These are phyloP conservation scores for Fabriciana adippe DNA, from an alignment of 2,888 invertebrate species.

Conservation along the genomic window DNA sequence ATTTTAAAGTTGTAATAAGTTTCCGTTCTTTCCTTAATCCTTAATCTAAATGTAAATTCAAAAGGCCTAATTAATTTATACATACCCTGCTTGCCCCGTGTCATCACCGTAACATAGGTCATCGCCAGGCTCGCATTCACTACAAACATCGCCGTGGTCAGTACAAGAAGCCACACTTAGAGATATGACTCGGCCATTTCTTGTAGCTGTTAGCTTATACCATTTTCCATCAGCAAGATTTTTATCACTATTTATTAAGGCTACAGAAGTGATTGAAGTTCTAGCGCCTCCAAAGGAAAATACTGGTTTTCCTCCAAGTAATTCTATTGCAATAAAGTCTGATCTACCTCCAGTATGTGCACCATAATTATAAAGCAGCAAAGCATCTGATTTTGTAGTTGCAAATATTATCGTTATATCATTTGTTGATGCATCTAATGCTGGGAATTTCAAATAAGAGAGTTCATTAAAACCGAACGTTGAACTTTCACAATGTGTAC, in stretches of 20 bases:
- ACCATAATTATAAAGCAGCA: constrained; percentile 96
- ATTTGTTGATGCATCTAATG: constrained; percentile 93
- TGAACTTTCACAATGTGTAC: constrained; percentile 94
- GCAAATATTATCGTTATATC: constrained; percentile 95
- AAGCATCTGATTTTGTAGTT: constrained; percentile 91
- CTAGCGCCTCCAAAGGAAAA: constrained; percentile 95
- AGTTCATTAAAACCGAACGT: constrained; percentile 94
- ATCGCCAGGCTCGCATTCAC: constrained; percentile 93
- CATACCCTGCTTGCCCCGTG: constrained; percentile 93
- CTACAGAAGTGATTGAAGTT: constrained; percentile 92
- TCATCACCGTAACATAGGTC: constrained; percentile 91
- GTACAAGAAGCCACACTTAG: constrained; percentile 90
- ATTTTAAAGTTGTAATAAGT: no score
- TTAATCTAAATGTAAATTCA: neutral
- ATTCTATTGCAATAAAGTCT: constrained; percentile 95
- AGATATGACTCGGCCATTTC: constrained; percentile 94
- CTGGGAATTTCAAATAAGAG: constrained; percentile 94
- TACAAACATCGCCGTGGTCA: constrained; percentile 93
- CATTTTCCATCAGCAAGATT: constrained; percentile 93
- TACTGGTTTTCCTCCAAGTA: constrained; percentile 90
- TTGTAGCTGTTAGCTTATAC: constrained; percentile 95
- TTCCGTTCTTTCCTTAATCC: no score
- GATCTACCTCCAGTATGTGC: constrained; percentile 93
- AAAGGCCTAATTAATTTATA: constrained; percentile 42
- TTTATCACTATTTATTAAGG: constrained; percentile 84